Conservation (phyloP, 2,888 invertebrate species). For the Scelioninae gen. 1 region DNA sequence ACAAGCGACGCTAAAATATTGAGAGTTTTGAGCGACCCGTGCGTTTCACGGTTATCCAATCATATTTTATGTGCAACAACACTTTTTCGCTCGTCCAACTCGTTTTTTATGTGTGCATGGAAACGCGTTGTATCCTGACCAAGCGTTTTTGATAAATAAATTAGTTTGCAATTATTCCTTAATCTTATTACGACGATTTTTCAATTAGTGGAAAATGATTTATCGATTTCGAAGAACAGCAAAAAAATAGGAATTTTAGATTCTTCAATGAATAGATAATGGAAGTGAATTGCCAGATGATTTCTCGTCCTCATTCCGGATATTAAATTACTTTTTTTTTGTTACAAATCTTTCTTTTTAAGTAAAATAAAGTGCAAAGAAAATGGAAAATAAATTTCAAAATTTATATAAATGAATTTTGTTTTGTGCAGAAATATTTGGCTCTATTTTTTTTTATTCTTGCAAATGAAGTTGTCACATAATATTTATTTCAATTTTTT, state of each 20-base stretch:
- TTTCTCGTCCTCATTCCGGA: not conserved
- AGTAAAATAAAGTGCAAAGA: not conserved
- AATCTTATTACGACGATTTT: slow-evolving; percentile 25
- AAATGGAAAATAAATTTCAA: not conserved
- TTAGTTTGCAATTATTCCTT: slow-evolving; percentile 13
- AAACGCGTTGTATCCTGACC: not conserved
- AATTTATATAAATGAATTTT: too few relatives aligned
- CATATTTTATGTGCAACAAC: slow-evolving; percentile 23
- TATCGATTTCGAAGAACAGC: slow-evolving; percentile 9
- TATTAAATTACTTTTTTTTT: slow-evolving; percentile 5
- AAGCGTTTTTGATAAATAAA: not conserved
- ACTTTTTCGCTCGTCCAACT: not conserved
- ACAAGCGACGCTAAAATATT: slow-evolving; percentile 16
- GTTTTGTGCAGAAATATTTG: too few relatives aligned
- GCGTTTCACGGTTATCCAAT: slow-evolving; percentile 9
- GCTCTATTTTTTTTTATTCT: too few relatives aligned
- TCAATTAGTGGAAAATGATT: slow-evolving; percentile 19
- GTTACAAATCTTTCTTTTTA: slow-evolving; percentile 29
- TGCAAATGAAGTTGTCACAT: too few relatives aligned
- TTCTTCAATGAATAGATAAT: slow-evolving; percentile 14
- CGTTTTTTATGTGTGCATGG: too few relatives aligned
- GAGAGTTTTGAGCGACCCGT: not conserved
- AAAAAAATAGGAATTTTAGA: not conserved
- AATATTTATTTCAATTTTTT: too few relatives aligned
- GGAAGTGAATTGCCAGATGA: slow-evolving; percentile 3